These are phyloP conservation scores for Octonoba sinensis DNA, from an alignment of 2,888 invertebrate species.

Conservation along the genomic window DNA sequence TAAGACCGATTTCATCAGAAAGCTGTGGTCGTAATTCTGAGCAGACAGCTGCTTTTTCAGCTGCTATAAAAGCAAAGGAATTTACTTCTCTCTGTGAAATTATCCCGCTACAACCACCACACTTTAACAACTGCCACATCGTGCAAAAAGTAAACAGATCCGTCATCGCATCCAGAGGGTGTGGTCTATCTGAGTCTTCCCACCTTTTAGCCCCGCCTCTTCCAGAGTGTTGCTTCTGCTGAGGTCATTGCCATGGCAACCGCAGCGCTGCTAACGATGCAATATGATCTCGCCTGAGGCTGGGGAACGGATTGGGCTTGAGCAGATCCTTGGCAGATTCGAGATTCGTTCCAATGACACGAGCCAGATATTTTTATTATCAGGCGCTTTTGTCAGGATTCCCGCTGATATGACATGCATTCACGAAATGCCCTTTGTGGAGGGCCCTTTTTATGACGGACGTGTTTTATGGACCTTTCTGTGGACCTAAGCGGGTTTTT, in stretches of 20 bases:
- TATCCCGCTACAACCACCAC: neutral
- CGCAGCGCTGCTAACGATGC: slow-evolving; percentile 20
- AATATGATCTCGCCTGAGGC: slow-evolving; percentile 34
- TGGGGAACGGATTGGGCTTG: slow-evolving; percentile 31
- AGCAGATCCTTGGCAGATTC: slow-evolving; percentile 31
- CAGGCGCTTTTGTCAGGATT: slow-evolving; percentile 18
- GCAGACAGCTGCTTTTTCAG: too few species aligned
- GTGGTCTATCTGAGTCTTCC: neutral
- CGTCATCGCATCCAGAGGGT: slow-evolving; percentile 14
- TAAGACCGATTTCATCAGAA: too few species aligned
- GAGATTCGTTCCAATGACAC: slow-evolving; percentile 26
- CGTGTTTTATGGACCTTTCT: slow-evolving; percentile 32
- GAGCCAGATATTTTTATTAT: slow-evolving; percentile 39
- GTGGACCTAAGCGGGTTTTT: slow-evolving; percentile 25
- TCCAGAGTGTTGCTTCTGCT: slow-evolving; percentile 9
- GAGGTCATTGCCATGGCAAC: slow-evolving; percentile 60
- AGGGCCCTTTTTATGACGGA: slow-evolving; percentile 17
- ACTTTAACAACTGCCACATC: slow-evolving; percentile 31
- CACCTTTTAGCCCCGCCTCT: slow-evolving; percentile 11
- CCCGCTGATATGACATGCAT: slow-evolving; percentile 44
- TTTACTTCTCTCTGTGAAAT: too few species aligned
- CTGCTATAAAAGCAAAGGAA: too few species aligned
- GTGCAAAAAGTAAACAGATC: slow-evolving; percentile 48
- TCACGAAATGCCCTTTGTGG: neutral
- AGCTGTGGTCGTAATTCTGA: too few species aligned